phyloP scores from a whole-genome alignment of 2,113 vertebrate species.

The Gymnocephalus cernua region DNA sequence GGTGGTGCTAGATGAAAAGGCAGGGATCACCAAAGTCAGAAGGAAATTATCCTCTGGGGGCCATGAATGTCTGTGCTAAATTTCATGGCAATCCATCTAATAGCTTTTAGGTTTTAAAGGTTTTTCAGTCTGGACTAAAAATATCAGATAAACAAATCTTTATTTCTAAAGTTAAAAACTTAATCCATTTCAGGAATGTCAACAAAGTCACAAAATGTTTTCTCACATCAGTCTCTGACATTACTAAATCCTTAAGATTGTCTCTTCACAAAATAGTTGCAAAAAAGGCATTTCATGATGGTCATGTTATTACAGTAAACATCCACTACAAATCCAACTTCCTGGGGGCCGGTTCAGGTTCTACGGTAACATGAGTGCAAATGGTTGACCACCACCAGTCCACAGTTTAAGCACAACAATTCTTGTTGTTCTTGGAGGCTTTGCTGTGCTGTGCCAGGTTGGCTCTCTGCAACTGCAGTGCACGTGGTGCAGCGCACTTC shows the following conservation, averaged over 20 bases:
- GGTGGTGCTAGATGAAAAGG: neutral
- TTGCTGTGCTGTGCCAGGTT: neutral
- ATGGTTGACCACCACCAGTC: neutral
- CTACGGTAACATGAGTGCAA: neutral
- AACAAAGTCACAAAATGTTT: neutral
- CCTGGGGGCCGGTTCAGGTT: neutral
- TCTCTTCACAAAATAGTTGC: neutral
- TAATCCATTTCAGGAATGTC: neutral
- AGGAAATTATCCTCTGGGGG: neutral
- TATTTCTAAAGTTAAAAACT: neutral
- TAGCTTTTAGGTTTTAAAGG: neutral
- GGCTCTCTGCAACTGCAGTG: conserved; percentile 52
- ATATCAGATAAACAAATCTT: neutral
- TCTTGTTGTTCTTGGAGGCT: conserved; percentile 41
- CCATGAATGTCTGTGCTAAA: neutral
- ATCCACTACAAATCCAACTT: conserved; percentile 5
- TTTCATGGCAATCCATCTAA: neutral
- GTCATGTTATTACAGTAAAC: neutral
- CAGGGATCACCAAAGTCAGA: neutral
- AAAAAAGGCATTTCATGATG: conserved; percentile 29
- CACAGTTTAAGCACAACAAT: conserved; percentile 74
- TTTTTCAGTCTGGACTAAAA: neutral
- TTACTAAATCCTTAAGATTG: neutral
- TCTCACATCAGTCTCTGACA: neutral
- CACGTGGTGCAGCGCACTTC: conserved; percentile 79